Evolutionary conservation across 2,888 invertebrate genomes (phyloP).

Genomic region (Meloe dianella): DNA sequence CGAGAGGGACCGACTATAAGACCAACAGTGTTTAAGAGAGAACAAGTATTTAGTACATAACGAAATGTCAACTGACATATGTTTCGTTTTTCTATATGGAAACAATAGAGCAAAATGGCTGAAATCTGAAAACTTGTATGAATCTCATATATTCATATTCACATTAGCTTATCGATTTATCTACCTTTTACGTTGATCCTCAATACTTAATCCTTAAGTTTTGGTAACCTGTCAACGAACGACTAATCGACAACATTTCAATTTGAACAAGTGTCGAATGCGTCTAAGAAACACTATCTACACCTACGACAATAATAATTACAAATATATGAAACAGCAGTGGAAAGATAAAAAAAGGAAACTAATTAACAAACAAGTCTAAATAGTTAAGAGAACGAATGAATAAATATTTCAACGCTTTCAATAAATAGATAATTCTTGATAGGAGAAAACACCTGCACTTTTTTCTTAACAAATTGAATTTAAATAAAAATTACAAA

Average conservation of each 20-base stretch:
- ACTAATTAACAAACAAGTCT: constrained; percentile 12
- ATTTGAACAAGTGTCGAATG: not conserved
- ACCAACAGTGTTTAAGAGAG: not conserved
- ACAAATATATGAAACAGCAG: not conserved
- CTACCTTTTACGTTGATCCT: not conserved
- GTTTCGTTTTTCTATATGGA: constrained; percentile 9
- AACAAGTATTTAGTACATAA: constrained; percentile 20
- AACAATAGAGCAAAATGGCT: constrained; percentile 21
- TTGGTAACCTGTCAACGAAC: constrained; percentile 36
- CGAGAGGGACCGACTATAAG: constrained; percentile 15
- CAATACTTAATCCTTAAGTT: constrained; percentile 29
- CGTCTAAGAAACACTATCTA: constrained; percentile 1
- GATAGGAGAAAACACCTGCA: constrained; percentile 12
- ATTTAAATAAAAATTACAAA: not conserved
- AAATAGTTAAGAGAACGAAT: constrained; percentile 2
- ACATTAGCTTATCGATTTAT: not conserved
- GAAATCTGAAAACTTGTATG: not conserved
- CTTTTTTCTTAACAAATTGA: not conserved
- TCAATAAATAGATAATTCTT: constrained; percentile 9
- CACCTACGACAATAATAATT: constrained; percentile 7
- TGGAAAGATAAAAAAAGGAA: not conserved
- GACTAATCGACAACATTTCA: constrained; percentile 15
- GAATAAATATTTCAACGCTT: constrained; percentile 11
- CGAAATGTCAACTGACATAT: constrained; percentile 25
- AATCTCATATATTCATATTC: not conserved